Evolutionary conservation across 1,140 invertebrate species (phyloP).

Genomic region (Drosophila miranda): DNA sequence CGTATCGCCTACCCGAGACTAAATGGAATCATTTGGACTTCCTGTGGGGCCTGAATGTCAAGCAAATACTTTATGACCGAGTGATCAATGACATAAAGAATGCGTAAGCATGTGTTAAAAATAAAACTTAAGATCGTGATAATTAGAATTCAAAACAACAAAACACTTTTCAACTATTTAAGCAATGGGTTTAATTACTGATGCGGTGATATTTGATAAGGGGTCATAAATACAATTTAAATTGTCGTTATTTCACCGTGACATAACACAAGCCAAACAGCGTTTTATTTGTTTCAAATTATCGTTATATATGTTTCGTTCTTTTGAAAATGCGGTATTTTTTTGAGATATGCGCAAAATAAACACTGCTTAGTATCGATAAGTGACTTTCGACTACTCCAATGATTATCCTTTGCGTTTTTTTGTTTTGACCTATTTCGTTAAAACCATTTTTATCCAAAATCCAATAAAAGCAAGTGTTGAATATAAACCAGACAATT

Average conservation of each 20-base stretch:
- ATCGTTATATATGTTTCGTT: too few relatives aligned
- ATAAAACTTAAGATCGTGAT: constrained; percentile 42
- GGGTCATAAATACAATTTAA: constrained; percentile 27
- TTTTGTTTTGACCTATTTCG: too few relatives aligned
- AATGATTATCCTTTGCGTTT: too few relatives aligned
- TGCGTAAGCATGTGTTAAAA: constrained; percentile 38
- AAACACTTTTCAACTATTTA: background rate
- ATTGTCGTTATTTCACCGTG: constrained; percentile 6
- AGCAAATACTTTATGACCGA: constrained; percentile 84
- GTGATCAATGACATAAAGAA: constrained; percentile 63
- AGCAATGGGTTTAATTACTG: constrained; percentile 13
- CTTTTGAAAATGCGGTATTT: too few relatives aligned
- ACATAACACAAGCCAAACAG: too few relatives aligned
- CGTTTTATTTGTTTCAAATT: too few relatives aligned
- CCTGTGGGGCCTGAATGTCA: constrained; percentile 85
- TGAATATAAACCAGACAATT: too few relatives aligned
- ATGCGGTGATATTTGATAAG: constrained; percentile 19
- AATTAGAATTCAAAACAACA: background rate
- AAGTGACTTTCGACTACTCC: too few relatives aligned
- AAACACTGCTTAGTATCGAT: too few relatives aligned
- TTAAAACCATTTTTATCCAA: too few relatives aligned
- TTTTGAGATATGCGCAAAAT: too few relatives aligned
- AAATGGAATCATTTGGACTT: constrained; percentile 90
- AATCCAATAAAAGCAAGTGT: too few relatives aligned
- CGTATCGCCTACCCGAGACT: constrained; percentile 83